Conservation (phyloP, 2,113 vertebrate genomes). For the Misgurnus mizolepis region DNA sequence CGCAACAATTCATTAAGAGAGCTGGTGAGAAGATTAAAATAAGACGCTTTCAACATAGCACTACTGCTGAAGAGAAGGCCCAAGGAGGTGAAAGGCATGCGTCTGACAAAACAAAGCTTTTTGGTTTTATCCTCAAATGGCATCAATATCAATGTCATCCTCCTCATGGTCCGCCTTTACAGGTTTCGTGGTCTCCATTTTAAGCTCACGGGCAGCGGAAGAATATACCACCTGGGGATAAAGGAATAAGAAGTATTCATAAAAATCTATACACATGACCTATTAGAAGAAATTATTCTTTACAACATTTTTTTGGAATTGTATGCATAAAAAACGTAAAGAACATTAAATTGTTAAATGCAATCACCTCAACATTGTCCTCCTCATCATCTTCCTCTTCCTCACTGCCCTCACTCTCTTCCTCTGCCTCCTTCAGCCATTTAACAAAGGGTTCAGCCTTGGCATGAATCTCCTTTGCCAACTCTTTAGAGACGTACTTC, state of each 20-base stretch:
- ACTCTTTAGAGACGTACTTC: constrained; percentile 97
- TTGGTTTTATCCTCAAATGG: constrained; percentile 80
- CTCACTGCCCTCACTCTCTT: constrained; percentile 93
- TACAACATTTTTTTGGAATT: too few species aligned
- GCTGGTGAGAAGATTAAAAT: constrained; percentile 43
- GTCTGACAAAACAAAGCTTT: constrained; percentile 39
- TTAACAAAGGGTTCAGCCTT: constrained; percentile 97
- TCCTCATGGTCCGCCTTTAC: constrained; percentile 80
- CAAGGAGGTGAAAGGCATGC: constrained; percentile 46
- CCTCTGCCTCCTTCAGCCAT: constrained; percentile 98
- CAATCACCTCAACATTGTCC: constrained; percentile 89
- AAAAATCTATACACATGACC: too few species aligned
- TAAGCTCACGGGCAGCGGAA: constrained; percentile 89
- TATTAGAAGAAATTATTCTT: too few species aligned
- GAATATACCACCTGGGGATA: constrained; percentile 91
- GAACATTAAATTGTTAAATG: too few species aligned
- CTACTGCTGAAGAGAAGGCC: constrained; percentile 41
- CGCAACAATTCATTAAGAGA: constrained; percentile 50
- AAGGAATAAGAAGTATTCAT: background rate
- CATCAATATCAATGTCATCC: constrained; percentile 97
- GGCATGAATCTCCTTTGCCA: constrained; percentile 97
- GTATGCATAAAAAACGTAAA: too few species aligned
- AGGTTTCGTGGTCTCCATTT: constrained; percentile 93
- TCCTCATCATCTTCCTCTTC: constrained; percentile 83
- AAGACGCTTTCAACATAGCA: constrained; percentile 47